Evolutionary conservation across 2,113 vertebrate species (phyloP), one percentile per base, ranked within the genome.

Genomic region (Cyphomyrus plagiostoma): DNA sequence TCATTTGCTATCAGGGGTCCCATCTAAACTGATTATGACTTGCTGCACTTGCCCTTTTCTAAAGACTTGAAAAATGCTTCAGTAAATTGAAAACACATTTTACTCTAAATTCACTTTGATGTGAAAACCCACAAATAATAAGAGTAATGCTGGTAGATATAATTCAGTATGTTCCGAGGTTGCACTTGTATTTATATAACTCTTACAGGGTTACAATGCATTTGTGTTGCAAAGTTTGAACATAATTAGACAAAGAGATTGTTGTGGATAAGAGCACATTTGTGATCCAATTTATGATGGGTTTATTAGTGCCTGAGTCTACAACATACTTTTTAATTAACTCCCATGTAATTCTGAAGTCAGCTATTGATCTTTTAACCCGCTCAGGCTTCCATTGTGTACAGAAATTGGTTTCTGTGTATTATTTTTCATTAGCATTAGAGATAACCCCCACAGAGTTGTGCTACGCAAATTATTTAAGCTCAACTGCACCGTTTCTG

Each of bases 271-370:
- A n/a, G 11, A 48, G 21, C 48, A 85, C 46, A 49, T 50, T 86
- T 26, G 26, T n/a, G 23, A 48, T 49, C 45, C 3, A 23, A 85
- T 80, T 80, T 74, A 15, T 86, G 21, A 49, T 86, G 42, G 45
- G 45, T 86, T 50, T 86, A 23, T 86, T 49, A 48, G 45, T 26
- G 45, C 23, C 48, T 49, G n/a, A 50, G 23, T 49, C 13, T 86
- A 86, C 45, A 50, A 86, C 48, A 86, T 48, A 86, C 48, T 86
- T 49, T 86, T 48, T 86, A 48, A 86, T 86, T 86, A 80, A 80
- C 74, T 86, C 83, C 83, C 83, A 86, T n/a, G 83, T 49, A 86
- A 49, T 86, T 48, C 48, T 50, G 45, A 86, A 86, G 50, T 26
- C 46, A 53, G n/a, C 26, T 87, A 87, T 35, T 53, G 48, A 86